Conservation (phyloP, 2,888 invertebrate species). For the Drosophila kuntzei region DNA sequence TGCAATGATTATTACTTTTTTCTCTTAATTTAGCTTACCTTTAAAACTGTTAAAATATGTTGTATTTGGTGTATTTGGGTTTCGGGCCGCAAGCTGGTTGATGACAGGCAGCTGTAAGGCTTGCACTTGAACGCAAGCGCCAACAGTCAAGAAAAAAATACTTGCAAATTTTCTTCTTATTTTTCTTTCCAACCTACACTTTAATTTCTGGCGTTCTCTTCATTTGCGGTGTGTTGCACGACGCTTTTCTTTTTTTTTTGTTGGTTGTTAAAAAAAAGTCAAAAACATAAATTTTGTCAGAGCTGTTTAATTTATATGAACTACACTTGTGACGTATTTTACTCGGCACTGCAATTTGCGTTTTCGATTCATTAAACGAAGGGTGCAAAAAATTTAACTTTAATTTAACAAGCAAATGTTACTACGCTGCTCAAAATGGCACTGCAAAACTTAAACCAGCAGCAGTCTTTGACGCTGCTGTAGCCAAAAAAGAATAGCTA, state of each 20-base stretch:
- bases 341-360: conserved; percentile 59
- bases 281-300: conserved; percentile 52
- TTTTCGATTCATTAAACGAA: conserved; percentile 48
- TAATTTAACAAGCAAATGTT: conserved; percentile 43
- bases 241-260: conserved; percentile 35
- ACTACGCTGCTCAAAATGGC: conserved; percentile 48
- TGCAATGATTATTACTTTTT: conserved; percentile 34
- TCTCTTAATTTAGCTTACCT: conserved; percentile 28
- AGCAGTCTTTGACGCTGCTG: conserved; percentile 25
- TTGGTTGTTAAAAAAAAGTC: conserved; percentile 25
- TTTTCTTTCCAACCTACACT: conserved; percentile 70
- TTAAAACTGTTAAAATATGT: conserved; percentile 16
- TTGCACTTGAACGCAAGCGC: conserved; percentile 48
- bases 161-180: conserved; percentile 45
- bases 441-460: conserved; percentile 37
- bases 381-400: conserved; percentile 46
- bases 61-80: conserved; percentile 12
- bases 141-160: conserved; percentile 36
- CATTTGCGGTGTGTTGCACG: conserved; percentile 47
- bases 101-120: conserved; percentile 44
- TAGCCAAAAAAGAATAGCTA: conserved; percentile 26
- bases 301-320: conserved; percentile 35
- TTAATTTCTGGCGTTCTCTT: conserved; percentile 58
- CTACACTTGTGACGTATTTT: conserved; percentile 51
- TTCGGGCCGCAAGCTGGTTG: conserved; percentile 28